Conservation (phyloP, 2,113 vertebrate species). For the Phodopus roborovskii region DNA sequence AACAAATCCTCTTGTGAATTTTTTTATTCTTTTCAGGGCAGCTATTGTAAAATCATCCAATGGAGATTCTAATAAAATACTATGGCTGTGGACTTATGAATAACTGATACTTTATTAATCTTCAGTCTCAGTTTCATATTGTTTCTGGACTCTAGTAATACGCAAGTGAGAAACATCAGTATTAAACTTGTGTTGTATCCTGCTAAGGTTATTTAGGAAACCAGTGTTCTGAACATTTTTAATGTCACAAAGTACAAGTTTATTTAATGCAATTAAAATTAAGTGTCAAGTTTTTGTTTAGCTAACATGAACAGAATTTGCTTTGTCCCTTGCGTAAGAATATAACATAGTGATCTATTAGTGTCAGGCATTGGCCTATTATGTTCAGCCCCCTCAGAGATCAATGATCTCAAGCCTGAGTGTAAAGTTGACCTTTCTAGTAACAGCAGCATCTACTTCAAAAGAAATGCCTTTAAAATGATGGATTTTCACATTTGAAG, state of each 20-base stretch:
- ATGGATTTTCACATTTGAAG: background rate
- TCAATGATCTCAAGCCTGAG: background rate
- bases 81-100: background rate
- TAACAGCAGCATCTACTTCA: background rate
- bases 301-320: background rate
- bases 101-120: background rate
- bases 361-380: background rate
- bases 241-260: background rate
- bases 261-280: background rate
- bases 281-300: background rate
- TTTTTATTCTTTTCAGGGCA: background rate
- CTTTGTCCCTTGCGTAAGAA: background rate
- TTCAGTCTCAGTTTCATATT: background rate
- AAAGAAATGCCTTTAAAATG: background rate
- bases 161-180: background rate
- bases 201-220: background rate
- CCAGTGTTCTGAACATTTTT: conserved; percentile 10
- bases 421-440: background rate
- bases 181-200: background rate
- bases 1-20: background rate
- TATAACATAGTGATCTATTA: background rate
- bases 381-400: background rate
- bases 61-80: background rate
- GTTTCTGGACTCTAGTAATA: background rate
- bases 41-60: background rate